phyloP scores from a whole-genome alignment of 2,888 invertebrate species.

The Cantharis lateralis region DNA sequence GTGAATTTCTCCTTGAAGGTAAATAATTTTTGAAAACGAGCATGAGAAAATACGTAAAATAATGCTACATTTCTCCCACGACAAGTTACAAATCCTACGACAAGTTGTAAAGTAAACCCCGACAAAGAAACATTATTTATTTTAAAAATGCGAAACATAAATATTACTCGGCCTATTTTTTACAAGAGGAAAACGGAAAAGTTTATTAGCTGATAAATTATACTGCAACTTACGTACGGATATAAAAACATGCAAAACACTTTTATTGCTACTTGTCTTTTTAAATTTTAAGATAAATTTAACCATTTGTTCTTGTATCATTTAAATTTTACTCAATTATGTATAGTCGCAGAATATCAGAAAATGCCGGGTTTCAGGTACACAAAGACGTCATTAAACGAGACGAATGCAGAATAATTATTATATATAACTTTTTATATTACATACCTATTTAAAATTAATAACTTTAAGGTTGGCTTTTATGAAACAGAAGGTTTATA shows the following conservation, averaged over 20 bases:
- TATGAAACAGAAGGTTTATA: too few species aligned
- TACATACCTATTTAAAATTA: too few species aligned
- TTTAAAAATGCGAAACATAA: slow-evolving; percentile 27
- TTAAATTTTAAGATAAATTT: slow-evolving; percentile 6
- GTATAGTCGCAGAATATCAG: neutral
- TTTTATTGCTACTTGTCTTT: slow-evolving; percentile 10
- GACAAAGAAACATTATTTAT: slow-evolving; percentile 42
- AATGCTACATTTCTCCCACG: slow-evolving; percentile 46
- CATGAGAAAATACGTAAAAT: slow-evolving; percentile 29
- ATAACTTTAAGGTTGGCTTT: too few species aligned
- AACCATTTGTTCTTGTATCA: neutral
- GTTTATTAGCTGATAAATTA: slow-evolving; percentile 28
- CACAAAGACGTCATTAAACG: neutral
- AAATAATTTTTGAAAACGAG: neutral
- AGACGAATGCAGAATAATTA: neutral
- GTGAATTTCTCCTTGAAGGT: neutral
- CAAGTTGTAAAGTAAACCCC: slow-evolving; percentile 47
- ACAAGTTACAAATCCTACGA: slow-evolving; percentile 49
- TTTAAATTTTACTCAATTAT: neutral
- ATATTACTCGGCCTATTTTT: slow-evolving; percentile 27
- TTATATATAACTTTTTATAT: neutral
- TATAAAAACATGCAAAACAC: slow-evolving; percentile 11
- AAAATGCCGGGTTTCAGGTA: neutral
- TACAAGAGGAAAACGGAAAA: slow-evolving; percentile 19
- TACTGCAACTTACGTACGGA: slow-evolving; percentile 3